Conservation (phyloP, 2,113 vertebrate genomes). For the Excalfactoria chinensis region DNA sequence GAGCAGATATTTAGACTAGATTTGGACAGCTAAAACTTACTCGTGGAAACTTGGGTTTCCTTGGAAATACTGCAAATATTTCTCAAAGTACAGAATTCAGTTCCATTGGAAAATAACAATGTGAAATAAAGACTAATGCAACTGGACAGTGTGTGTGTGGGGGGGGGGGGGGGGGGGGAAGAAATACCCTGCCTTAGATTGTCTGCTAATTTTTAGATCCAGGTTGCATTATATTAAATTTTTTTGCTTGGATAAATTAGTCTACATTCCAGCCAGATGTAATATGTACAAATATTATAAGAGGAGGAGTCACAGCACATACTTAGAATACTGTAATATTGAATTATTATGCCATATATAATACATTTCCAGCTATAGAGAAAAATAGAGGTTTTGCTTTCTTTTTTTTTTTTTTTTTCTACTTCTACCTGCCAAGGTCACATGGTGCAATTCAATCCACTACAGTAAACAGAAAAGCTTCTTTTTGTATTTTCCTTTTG, state of each 20-base stretch:
- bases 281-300: neutral
- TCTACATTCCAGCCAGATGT: neutral
- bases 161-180: neutral
- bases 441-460: neutral
- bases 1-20: neutral
- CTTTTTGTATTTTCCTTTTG: neutral
- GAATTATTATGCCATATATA: neutral
- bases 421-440: neutral
- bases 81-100: neutral
- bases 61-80: slow-evolving; percentile 8
- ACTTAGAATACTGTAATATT: neutral
- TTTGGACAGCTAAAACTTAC: neutral
- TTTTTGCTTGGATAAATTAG: neutral
- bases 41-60: neutral
- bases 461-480: neutral
- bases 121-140: neutral
- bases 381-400: neutral
- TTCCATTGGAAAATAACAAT: neutral
- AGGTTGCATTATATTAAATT: neutral
- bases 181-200: neutral
- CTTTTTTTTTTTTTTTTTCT: neutral
- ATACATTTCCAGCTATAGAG: neutral
- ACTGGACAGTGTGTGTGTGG: neutral
- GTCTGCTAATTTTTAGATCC: neutral
- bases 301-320: neutral